Conservation (phyloP, 2,888 invertebrate species). For the Orgyia antiqua region DNA sequence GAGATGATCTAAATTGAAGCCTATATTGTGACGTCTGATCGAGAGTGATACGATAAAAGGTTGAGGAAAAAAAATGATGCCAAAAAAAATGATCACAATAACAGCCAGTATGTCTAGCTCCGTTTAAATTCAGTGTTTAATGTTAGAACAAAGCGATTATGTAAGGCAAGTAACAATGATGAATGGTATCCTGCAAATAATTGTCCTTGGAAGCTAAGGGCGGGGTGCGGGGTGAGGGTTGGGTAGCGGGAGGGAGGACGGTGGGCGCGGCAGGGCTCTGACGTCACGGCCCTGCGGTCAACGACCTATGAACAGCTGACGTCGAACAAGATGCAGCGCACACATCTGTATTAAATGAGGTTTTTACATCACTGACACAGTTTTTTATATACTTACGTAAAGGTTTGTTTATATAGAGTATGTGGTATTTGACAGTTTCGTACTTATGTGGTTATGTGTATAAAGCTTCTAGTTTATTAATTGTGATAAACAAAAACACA, state of each 20-base stretch:
- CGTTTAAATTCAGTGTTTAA: constrained; percentile 23
- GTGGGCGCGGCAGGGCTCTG: constrained; percentile 54
- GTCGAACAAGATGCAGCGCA: constrained; percentile 16
- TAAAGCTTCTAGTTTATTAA: too few relatives aligned
- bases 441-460: too few relatives aligned
- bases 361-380: constrained; percentile 26
- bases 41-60: too few relatives aligned
- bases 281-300: constrained; percentile 64
- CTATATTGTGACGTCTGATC: too few relatives aligned
- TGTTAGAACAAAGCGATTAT: constrained; percentile 39
- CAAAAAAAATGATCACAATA: too few relatives aligned
- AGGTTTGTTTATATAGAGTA: constrained; percentile 10
- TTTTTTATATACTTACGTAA: constrained; percentile 21
- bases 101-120: constrained; percentile 12
- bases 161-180: constrained; percentile 46
- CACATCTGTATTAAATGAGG: constrained; percentile 26
- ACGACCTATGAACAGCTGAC: constrained; percentile 56
- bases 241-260: constrained; percentile 16
- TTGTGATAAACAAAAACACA: too few relatives aligned
- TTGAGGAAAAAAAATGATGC: too few relatives aligned
- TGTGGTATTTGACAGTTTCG: too few relatives aligned
- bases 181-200: constrained; percentile 67
- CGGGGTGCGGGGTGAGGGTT: constrained; percentile 18
- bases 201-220: constrained; percentile 44
- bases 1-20: too few relatives aligned